Conservation (phyloP, 2,797 vertebrate genomes). For the Lates japonicus region DNA sequence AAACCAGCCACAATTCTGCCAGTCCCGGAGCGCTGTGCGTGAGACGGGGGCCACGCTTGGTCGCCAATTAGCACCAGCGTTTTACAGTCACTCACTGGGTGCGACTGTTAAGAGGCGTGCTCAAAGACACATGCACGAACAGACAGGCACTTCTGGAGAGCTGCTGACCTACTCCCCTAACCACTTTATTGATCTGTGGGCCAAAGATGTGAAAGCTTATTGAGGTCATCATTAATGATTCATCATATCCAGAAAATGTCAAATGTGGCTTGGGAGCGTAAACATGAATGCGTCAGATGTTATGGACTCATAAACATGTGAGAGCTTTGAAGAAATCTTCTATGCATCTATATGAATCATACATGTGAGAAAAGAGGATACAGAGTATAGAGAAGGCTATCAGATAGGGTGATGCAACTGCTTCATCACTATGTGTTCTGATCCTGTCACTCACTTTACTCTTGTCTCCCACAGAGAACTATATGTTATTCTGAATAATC, state of each 20-base stretch:
- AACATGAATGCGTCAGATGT: conserved; percentile 83
- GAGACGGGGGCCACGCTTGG: conserved; percentile 62
- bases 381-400: conserved; percentile 46
- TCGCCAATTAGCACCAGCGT: conserved; percentile 86
- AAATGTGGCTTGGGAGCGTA: conserved; percentile 85
- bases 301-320: conserved; percentile 82
- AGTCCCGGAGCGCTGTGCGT: conserved; percentile 61
- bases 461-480: conserved; percentile 45
- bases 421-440: conserved; percentile 70
- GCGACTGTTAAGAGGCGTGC: conserved; percentile 74
- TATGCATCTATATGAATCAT: conserved; percentile 78
- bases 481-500: conserved; percentile 65
- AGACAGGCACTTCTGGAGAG: conserved; percentile 83
- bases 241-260: conserved; percentile 89
- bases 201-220: conserved; percentile 90
- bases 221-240: conserved; percentile 91
- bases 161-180: conserved; percentile 88
- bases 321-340: conserved; percentile 76
- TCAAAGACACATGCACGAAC: conserved; percentile 56
- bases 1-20: conserved; percentile 76
- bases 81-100: conserved; percentile 79
- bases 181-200: conserved; percentile 89
- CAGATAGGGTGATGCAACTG: conserved; percentile 67
- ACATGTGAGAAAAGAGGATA: conserved; percentile 69
- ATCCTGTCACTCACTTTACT: conserved; percentile 66